Evolutionary conservation across 2,797 vertebrate species (phyloP), one percentile per base, ranked within the genome.

Genomic region (Coregonus suidteri): DNA sequence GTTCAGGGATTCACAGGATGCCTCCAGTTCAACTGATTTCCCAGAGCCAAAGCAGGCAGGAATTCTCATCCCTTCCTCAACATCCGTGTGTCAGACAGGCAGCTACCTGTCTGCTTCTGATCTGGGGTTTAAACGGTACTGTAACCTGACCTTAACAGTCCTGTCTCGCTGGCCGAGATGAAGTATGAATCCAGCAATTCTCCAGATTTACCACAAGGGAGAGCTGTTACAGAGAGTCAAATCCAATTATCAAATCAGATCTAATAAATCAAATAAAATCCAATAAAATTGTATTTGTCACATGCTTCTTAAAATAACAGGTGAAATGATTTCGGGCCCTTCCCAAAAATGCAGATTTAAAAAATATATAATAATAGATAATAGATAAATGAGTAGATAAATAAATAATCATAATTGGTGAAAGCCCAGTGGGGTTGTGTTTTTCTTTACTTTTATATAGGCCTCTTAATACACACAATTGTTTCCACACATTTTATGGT

Each of bases 401-500:
- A 75, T 75, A 34, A 30, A 65, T 52, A 9, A 53, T 72, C 25
- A 25, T 25, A 25, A 25, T 25, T 25, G 25, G 14, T 47, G 52
- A 14, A 35, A 16, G 65, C 31, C 31, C 31, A 41, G 73, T 74
- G 11, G 73, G 71, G 52, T 74, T 74, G 34, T 1, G 64, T 34
- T 68, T 15, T 78, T 14, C 85, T 84, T 87, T 82, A 47, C 41
- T 2, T 59, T 84, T 79, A 77, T 82, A 84, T 89, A 89, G 74
- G 83, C 81, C 80, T 89, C 70, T 83, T 87, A 91, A 90, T 90
- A 81, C 88, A 89, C 87, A 87, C 85, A 90, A 89, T 87, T 90
- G 83, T 92, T 92, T 90, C 86, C 89, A 89, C 81, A 75, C 85
- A 87, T 89, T 92, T 92, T 90, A 90, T 85, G 85, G 87, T 79